Evolutionary conservation across 1,140 invertebrate species (phyloP), one percentile per base, ranked within the genome.

Genomic region (Drosophila bocqueti): DNA sequence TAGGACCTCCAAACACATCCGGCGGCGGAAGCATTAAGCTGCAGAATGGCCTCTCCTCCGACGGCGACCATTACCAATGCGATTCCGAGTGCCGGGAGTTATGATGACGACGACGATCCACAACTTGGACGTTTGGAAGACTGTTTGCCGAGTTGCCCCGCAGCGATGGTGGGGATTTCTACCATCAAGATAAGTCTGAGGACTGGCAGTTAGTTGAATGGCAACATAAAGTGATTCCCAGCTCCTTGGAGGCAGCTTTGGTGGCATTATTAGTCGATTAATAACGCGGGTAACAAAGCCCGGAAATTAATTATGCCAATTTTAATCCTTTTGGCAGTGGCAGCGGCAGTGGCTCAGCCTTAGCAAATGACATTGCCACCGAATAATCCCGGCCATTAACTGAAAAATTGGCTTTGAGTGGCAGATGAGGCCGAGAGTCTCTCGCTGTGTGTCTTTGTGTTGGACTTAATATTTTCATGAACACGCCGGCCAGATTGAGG

Each of bases 271-370:
- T 50, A 72, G 67, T 80, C 76, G 71, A 83, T 83, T 84, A 83
- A 81, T 85, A 81, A 81, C 63, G 49, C 43, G 67, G 34, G 61
- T 31, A 52, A 49, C 47, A 83, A 79, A 67, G 63, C 78, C 49
- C 50, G 36, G 54, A 76, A 84, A 85, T 84, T 84, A 84, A 84
- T 84, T 84, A 81, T 81, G 82, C 77, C 79, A 81, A 74, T 84
- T 85, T 80, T 81, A 84, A 84, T 73, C 73, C 81, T 85, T 83
- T 84, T 50, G 81, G 59, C 77, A 54, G 59, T 68, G 47, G 46
- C 46, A 26, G 59, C 58, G 47, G 47, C 47, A 49, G 45, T 69
- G 81, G 66, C 71, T 73, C 66, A 63, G 76, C 40, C 60, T 57
- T 52, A 75, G 84, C 74, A 81, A 85, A 85, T 79, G 74, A 75